Evolutionary conservation across 2,113 vertebrate species (phyloP), one percentile per base, ranked within the genome.

Genomic region (Geococcyx californianus): DNA sequence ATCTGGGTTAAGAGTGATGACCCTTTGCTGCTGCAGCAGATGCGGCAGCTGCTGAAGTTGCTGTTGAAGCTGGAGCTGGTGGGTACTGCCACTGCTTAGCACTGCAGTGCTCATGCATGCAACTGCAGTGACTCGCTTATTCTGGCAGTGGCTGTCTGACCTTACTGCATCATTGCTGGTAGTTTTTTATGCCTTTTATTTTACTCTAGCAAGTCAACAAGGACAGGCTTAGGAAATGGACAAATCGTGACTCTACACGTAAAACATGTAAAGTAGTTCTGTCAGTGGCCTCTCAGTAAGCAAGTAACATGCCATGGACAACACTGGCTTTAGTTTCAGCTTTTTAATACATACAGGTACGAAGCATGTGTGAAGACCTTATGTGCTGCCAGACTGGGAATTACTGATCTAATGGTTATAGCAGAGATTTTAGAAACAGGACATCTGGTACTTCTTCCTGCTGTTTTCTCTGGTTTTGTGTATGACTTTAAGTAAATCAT

Each of bases 381-480:
- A 77, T 4, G 0, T 25, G 25, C 75, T 92, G 90, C 88, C 88
- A 97, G 67, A 21, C 59, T 83, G 55, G 20, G 45, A 93, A 88
- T 88, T 90, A 67, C 51, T 85, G 38, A 85, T 90, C 70, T 94
- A 90, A 95, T 83, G 51, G 34, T 83, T 95, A 51, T 84, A 95
- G 73, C 49, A 95, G 69, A 78, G 44, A 58, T 83, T 94, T 80
- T 75, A 88, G 83, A 90, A 88, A 80, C 59, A 74, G 70, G 68
- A 88, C 64, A 90, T 74, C 90, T 95, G 86, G 26, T 77, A 52
- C 68, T 91, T 84, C 84, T 80, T 94, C 75, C 51, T 83, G 74
- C 52, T 88, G 11, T 52, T 92, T 94, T 70, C 76, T 36, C 47
- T 73, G 66, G 38, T 36, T 80, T 88, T 89, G 42, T 85, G 1